Percentiles rank a stretch among this genome's conserved stretches.
phyloP scores from a whole-genome alignment of 2,888 invertebrate genomes.

The Drosophila engyochracea region DNA sequence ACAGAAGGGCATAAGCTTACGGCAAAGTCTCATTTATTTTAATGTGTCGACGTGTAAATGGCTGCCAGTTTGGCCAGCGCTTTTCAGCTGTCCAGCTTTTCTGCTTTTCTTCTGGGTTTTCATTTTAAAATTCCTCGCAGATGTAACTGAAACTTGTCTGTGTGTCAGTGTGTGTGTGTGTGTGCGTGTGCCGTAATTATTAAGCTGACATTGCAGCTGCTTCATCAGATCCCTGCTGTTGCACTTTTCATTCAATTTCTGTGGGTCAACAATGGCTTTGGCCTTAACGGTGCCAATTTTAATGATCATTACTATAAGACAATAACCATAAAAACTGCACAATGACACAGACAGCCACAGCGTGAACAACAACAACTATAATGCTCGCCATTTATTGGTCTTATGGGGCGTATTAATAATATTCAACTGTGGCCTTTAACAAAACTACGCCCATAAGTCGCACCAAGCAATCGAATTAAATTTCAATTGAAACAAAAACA shows the following conservation, averaged over 20 bases:
- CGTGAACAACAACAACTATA: conserved; percentile 31
- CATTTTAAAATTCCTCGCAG: conserved; percentile 65
- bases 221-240: conserved; percentile 44
- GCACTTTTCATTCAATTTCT: conserved; percentile 53
- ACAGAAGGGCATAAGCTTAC: conserved; percentile 57
- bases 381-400: conserved; percentile 73
- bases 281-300: conserved; percentile 77
- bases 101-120: conserved; percentile 33
- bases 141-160: conserved; percentile 49
- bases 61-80: conserved; percentile 60
- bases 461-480: conserved; percentile 68
- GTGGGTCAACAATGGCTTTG: conserved; percentile 30
- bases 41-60: conserved; percentile 77
- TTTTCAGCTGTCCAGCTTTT: conserved; percentile 50
- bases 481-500: conserved; percentile 61
- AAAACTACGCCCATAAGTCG: conserved; percentile 39
- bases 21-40: conserved; percentile 79
- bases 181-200: conserved; percentile 64
- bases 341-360: conserved; percentile 27
- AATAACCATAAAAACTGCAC: conserved; percentile 73
- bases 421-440: conserved; percentile 51
- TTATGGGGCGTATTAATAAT: conserved; percentile 78
- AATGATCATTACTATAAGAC: conserved; percentile 74
- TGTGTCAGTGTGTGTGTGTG: conserved; percentile 24
- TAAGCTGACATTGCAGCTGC: conserved; percentile 74